Percentiles rank a stretch among this genome's conserved stretches.
Evolutionary conservation across 2,797 vertebrate species (phyloP).

Genomic region (Linurgus olivaceus): DNA sequence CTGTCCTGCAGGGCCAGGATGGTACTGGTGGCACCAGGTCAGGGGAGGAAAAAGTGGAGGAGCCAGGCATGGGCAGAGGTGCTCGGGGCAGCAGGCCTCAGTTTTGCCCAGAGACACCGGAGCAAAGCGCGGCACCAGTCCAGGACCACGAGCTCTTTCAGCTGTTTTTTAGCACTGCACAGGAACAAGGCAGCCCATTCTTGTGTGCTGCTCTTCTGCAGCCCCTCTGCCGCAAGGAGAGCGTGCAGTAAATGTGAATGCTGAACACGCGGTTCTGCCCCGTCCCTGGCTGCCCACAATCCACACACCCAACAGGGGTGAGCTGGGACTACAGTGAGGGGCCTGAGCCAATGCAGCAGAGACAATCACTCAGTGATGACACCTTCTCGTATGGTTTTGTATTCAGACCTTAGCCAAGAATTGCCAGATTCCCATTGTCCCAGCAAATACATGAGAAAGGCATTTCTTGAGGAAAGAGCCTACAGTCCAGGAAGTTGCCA

Average conservation of each 20-base stretch:
- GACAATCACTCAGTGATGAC: neutral
- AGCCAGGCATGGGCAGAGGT: neutral
- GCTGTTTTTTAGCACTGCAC: accelerated
- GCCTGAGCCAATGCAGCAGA: neutral
- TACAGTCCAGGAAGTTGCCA: neutral
- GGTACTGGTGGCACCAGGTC: neutral
- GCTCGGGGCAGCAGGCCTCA: accelerated
- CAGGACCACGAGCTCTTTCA: neutral
- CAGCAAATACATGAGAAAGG: neutral
- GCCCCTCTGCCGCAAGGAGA: accelerated
- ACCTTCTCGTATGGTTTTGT: neutral
- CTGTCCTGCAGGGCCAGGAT: neutral
- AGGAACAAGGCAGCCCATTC: neutral
- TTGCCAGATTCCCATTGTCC: neutral
- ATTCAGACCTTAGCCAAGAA: neutral
- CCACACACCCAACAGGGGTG: accelerated
- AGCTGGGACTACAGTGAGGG: neutral
- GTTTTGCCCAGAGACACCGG: no score
- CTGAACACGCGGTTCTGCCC: accelerated
- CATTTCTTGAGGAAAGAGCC: neutral
- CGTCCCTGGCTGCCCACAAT: accelerated
- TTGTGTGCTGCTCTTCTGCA: neutral
- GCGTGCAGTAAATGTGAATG: accelerated
- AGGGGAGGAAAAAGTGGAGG: neutral
- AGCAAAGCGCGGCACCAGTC: accelerated